Base-by-base conservation (phyloP, 2,888 invertebrate genomes). In the Anthophora plumipes region DNA sequence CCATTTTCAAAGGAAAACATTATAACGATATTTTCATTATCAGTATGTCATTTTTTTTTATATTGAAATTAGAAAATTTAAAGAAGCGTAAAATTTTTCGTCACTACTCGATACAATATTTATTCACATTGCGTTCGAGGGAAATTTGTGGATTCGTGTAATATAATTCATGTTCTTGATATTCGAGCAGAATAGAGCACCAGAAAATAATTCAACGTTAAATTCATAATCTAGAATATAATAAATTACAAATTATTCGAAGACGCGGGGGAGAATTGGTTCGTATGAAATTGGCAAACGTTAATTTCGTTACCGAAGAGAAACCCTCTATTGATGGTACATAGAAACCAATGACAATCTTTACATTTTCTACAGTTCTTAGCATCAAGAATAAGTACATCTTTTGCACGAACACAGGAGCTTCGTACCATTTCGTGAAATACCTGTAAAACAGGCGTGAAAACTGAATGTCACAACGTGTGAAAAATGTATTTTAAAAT, bases 371-470 rank as follows among this genome's bases (percentile, higher is more conserved):
- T 25, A n/a, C 59, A 6, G 59, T 52, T 6, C 43, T 55, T 9
- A 59, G 4, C 50, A 73, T 39, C 25, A 73, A 20, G 22, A 66
- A 39, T 20, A 73, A 41, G 9, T 66, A 48, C 5, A 57, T 4
- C 17, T 73, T 73, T 57, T 73, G 66, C 2, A 48, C 43, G n/a
- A 14, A 37, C 6, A 66, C 5, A 9, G 66, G 73, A 14, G 66
- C 66, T 4, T 66, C 50, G 37, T 73, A 73, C 73, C 73, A 73
- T 1, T 50, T 50, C 8, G 41, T 6, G n/a, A 20, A n/a, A 20
- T 59, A 66, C 39, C 73, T 73, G 31, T 8, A 55, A n/a, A 55
- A 31, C 7, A 55, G 17, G 55, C 14, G 14, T 17, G 46, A 4
- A 54, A 54, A 25, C 7, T 6, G 1, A 6, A 22, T 5, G 11